Conservation (phyloP, 2,113 vertebrate species). For the Vulpes vulpes region DNA sequence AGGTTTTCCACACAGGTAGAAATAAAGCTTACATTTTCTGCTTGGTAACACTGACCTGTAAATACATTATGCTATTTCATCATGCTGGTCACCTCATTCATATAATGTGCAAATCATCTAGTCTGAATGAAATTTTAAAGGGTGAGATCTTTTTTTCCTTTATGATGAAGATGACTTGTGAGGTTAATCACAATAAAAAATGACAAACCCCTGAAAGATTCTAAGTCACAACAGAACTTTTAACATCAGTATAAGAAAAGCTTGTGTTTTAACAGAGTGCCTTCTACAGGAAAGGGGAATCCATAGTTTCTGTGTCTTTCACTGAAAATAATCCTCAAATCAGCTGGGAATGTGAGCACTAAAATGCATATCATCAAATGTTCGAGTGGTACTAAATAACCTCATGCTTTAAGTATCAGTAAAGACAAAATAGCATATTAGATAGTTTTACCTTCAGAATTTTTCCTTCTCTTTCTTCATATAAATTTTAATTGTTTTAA, state of each 20-base stretch:
- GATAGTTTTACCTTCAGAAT: conserved; percentile 66
- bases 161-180: neutral
- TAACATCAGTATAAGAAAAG: conserved; percentile 31
- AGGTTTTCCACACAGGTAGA: neutral
- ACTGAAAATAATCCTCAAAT: conserved; percentile 8
- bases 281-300: neutral
- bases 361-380: neutral
- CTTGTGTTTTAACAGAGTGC: neutral
- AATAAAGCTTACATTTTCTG: neutral
- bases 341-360: neutral
- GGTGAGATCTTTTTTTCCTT: neutral
- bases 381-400: neutral
- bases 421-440: conserved; percentile 36
- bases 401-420: neutral
- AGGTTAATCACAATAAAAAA: neutral
- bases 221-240: conserved; percentile 10
- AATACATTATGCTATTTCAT: neutral
- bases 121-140: neutral
- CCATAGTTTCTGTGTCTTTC: neutral
- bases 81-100: neutral
- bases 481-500: neutral
- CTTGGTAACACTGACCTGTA: neutral
- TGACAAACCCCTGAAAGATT: neutral
- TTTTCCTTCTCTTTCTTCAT: conserved; percentile 46
- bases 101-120: neutral